These are phyloP conservation scores for Phainopepla nitens DNA, from an alignment of 2,113 vertebrate genomes.

Conservation along the genomic window DNA sequence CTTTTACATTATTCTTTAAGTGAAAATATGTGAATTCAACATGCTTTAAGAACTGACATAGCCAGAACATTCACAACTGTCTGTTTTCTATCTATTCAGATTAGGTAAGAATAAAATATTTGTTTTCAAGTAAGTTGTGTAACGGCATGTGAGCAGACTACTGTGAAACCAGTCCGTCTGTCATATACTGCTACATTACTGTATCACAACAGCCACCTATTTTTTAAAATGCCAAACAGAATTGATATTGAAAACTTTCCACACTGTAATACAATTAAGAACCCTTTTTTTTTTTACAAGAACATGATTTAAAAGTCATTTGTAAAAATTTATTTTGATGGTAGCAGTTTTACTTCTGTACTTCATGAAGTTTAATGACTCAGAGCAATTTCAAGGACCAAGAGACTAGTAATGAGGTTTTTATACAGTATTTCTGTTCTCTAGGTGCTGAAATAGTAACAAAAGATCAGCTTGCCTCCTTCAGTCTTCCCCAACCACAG, in stretches of 20 bases:
- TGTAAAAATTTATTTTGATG: neutral
- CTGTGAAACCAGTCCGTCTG: neutral
- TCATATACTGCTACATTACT: neutral
- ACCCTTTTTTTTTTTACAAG: neutral
- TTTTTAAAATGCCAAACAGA: neutral
- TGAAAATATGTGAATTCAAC: neutral
- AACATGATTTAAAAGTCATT: neutral
- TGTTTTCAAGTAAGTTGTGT: constrained; percentile 15
- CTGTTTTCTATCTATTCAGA: neutral
- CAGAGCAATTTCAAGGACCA: neutral
- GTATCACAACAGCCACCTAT: neutral
- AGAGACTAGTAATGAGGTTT: neutral
- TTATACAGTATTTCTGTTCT: neutral
- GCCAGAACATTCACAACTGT: neutral
- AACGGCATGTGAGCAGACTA: neutral
- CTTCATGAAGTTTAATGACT: neutral
- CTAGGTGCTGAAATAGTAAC: neutral
- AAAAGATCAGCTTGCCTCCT: neutral
- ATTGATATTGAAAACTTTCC: neutral
- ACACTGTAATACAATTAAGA: neutral
- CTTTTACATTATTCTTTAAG: neutral
- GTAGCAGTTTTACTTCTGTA: neutral
- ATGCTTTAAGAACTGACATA: neutral
- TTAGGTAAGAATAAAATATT: neutral
- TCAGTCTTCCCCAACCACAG: neutral